Percentiles rank a stretch among this genome's conserved stretches.
Conservation (phyloP, 2,113 vertebrate genomes). For the Leptocoma aspasia region DNA sequence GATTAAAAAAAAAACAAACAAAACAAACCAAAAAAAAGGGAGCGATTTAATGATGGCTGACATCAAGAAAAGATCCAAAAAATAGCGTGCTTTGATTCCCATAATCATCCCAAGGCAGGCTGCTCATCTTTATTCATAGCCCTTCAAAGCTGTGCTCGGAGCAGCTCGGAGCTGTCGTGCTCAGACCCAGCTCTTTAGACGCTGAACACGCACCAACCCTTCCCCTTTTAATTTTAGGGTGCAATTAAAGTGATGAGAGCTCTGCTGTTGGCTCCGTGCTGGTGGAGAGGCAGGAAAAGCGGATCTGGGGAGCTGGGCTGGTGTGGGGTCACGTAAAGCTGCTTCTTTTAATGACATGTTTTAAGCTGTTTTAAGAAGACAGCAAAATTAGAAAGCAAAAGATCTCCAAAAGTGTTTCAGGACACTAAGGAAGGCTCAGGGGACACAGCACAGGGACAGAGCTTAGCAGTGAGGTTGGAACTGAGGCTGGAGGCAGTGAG, state of each 20-base stretch:
- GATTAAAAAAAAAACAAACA: background rate
- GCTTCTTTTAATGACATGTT: background rate
- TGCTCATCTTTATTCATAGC: constrained; percentile 59
- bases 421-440: background rate
- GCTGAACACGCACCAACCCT: background rate
- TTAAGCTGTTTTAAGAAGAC: background rate
- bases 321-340: rapidly evolving
- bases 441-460: background rate
- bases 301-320: background rate
- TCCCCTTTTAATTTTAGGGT: background rate
- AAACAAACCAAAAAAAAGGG: background rate
- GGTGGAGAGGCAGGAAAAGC: background rate
- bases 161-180: background rate
- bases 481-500: rapidly evolving
- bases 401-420: background rate
- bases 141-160: background rate
- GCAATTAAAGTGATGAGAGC: background rate
- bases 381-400: background rate
- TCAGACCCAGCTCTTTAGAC: background rate
- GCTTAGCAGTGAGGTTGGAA: background rate
- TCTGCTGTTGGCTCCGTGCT: background rate
- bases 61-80: constrained; percentile 35
- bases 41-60: background rate
- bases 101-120: constrained; percentile 27
- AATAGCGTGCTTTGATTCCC: background rate